phyloP scores from a whole-genome alignment of 2,888 invertebrate species.

The Oscheius onirici region DNA sequence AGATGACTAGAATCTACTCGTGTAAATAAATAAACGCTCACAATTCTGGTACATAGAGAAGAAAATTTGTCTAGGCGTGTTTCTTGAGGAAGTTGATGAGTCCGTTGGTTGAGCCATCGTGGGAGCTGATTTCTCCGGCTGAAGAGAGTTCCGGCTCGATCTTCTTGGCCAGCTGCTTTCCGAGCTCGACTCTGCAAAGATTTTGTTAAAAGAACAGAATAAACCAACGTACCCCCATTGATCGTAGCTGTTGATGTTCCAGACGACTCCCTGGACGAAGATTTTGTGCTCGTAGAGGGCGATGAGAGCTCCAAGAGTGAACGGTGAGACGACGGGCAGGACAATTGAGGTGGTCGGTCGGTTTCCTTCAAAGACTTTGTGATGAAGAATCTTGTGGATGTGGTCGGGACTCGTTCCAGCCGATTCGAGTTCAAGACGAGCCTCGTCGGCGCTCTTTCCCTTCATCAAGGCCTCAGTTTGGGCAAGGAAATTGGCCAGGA shows the following conservation, averaged over 20 bases:
- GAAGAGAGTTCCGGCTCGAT: slow-evolving; percentile 89
- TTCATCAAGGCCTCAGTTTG: slow-evolving; percentile 98
- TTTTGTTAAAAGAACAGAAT: background rate
- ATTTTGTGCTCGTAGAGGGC: slow-evolving; percentile 99
- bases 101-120: slow-evolving; percentile 95
- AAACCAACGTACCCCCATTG: slow-evolving; percentile 86
- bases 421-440: slow-evolving; percentile 83
- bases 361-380: slow-evolving; percentile 96
- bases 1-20: too few species aligned
- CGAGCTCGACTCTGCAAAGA: slow-evolving; percentile 85
- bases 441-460: slow-evolving; percentile 79
- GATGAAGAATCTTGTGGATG: slow-evolving; percentile 85
- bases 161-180: slow-evolving; percentile 97
- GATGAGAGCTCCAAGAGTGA: slow-evolving; percentile 89
- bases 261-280: slow-evolving; percentile 95
- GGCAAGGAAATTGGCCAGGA: slow-evolving; percentile 94
- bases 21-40: background rate
- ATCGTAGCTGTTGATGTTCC: slow-evolving; percentile 99
- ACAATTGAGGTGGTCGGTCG: slow-evolving; percentile 96
- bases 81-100: slow-evolving; percentile 89
- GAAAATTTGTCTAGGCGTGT: background rate
- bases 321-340: slow-evolving; percentile 89
- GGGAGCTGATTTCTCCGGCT: slow-evolving; percentile 78
- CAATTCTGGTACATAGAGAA: background rate
- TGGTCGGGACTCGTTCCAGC: slow-evolving; percentile 82